Percentiles rank a stretch among this genome's conserved stretches.
Evolutionary conservation across 23 tunicate species (phyloP).

Genomic region (Halocynthia aurantium): DNA sequence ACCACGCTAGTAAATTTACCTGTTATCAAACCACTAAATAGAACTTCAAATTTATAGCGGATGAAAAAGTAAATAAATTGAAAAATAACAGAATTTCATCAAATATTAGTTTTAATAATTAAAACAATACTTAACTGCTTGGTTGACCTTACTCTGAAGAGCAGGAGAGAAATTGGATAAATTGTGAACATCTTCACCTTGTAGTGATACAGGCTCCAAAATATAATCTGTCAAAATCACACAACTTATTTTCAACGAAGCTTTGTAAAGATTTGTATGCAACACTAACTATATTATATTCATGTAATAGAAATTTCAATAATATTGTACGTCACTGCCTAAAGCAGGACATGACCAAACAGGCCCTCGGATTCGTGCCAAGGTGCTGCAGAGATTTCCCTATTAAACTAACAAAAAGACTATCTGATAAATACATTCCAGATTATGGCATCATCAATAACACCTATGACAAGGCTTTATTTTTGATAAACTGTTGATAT

Average conservation of each 20-base stretch:
- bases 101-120: background rate
- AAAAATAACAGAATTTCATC: background rate
- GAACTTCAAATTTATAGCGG: background rate
- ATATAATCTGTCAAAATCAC: constrained; percentile 20
- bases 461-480: too few species aligned
- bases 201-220: constrained; percentile 26
- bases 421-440: too few species aligned
- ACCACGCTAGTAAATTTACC: too few species aligned
- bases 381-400: too few species aligned
- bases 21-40: background rate
- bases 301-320: too few species aligned
- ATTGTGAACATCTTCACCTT: constrained; percentile 37
- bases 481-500: too few species aligned
- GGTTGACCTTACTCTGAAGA: background rate
- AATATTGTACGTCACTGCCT: too few species aligned
- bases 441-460: too few species aligned
- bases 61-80: background rate
- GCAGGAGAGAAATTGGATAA: background rate
- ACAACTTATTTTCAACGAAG: background rate
- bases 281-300: background rate
- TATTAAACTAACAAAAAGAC: too few species aligned
- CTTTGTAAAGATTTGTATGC: background rate
- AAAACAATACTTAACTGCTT: background rate
- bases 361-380: too few species aligned
- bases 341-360: too few species aligned